Base-by-base conservation (phyloP, 2,113 vertebrate species). In the Chrysochloris asiatica region DNA sequence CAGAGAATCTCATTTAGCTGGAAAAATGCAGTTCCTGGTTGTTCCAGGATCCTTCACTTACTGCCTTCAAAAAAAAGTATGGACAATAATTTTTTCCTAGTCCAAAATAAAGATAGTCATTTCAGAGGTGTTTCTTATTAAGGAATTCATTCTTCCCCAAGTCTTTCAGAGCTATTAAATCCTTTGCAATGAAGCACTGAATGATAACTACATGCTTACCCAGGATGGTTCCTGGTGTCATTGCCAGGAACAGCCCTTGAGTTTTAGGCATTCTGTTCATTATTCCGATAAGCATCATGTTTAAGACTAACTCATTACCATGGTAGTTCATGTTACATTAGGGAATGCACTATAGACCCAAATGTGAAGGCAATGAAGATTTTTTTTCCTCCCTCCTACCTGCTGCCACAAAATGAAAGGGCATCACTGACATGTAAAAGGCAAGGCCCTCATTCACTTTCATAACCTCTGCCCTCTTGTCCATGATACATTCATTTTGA, bases 281-380 rank as follows among this genome's bases (percentile, higher is more conserved):
- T 86, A 73, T 47, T 92, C 88, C 93, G 80, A 89, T 59, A 89
- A 89, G 80, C 50, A 93, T 69, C 9, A 0, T 79, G 36, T 90
- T 95, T 71, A 83, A 94, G 50, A 79, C 13, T 26, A 91, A 90
- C 75, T 95, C 90, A 90, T 94, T 89, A 94, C 26, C n/a, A 71
- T 94, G 76, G 84, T 88, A 95, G 90, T 96, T 95, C 88, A 78
- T 81, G 75, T 82, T 67, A n/a, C 77, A 83, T 88, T 83, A 96
- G 88, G 78, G 81, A 72, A 86, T 69, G 73, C n/a, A 38, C 43
- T 48, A 4, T 77, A 30, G 43, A 50, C 76, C 52, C 67, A 52
- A 92, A 95, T 79, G 88, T 78, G 83, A 97, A 92, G 33, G 21
- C 88, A 54, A 48, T 63, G 52, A 86, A 71, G 65, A 91, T 85